These are phyloP conservation scores for Zosterops borbonicus DNA, from an alignment of 2,113 vertebrate species.

Conservation along the genomic window DNA sequence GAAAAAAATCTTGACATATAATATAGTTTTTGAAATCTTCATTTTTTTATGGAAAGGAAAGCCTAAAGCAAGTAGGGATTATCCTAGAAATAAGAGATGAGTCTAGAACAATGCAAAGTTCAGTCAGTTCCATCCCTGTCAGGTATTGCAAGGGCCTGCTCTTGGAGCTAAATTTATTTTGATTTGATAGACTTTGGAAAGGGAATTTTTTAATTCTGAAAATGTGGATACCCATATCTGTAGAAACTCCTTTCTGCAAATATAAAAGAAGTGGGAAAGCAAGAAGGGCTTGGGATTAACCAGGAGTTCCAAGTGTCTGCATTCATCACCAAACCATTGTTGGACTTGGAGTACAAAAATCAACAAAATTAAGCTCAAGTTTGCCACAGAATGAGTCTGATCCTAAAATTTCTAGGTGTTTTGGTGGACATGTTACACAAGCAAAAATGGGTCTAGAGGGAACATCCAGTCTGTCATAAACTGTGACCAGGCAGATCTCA, in stretches of 20 bases:
- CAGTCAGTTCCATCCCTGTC: not conserved
- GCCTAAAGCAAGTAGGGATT: not conserved
- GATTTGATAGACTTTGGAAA: not conserved
- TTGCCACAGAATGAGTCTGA: not conserved
- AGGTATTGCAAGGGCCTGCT: not conserved
- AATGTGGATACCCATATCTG: accelerated
- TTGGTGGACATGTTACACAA: not conserved
- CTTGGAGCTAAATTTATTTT: not conserved
- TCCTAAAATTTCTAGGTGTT: not conserved
- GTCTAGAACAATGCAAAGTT: not conserved
- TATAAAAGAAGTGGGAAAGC: not conserved
- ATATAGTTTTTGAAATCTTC: not conserved
- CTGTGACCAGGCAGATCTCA: no score
- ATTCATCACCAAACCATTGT: not conserved
- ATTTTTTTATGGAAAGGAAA: not conserved
- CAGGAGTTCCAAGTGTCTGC: not conserved
- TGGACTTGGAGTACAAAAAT: not conserved
- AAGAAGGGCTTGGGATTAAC: not conserved
- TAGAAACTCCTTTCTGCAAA: not conserved
- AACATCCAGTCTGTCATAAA: not conserved
- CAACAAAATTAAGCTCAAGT: not conserved
- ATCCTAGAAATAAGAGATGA: not conserved
- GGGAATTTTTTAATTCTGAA: not conserved
- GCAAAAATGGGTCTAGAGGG: not conserved
- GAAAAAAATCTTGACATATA: not conserved